Evolutionary conservation across 2,113 vertebrate genomes (phyloP), one percentile per base, ranked within the genome.

Genomic region (Vanacampus margaritifer): DNA sequence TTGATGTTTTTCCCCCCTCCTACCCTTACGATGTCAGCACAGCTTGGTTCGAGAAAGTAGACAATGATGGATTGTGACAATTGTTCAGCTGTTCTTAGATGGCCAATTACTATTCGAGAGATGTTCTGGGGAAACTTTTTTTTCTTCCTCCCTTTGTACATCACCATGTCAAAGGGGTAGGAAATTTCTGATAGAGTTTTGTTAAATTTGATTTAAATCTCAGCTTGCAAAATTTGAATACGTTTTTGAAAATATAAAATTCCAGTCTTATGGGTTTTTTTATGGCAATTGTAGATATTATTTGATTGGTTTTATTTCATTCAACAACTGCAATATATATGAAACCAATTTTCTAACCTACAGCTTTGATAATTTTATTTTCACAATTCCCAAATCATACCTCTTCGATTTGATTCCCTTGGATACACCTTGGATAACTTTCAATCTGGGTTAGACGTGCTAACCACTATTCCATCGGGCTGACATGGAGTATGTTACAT

Each of bases 21-120:
- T n/a, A 6, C 26, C 11, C 23, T 26, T 58, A 37, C 69, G 75
- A 71, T 68, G 63, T 53, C 69, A 66, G n/a, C 69, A 21, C 72
- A 74, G 45, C 59, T 14, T 70, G 68, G 24, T 14, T 36, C 2
- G 2, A 5, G 32, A 72, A 72, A 75, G 68, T 64, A 65, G 68
- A 73, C 63, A 68, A 48, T 36, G 67, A 75, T 68, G 59, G 64
- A n/a, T 35, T 41, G 46, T 46, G 6, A 21, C 64, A 65, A 67
- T 65, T 69, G 45, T 60, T 64, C 21, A 59, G 48, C 39, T 74
- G 58, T 73, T 72, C 26, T 80, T 71, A 72, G 64, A 50, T 41
- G 43, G 45, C 3, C 24, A 19, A 58, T 32, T 28, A 67, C 14
- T n/a, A n/a, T 17, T 63, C 36, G 36, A n/a, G 23, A 10, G 5